Conservation (phyloP, 1,140 invertebrate species). For the Bombus sylvicola region DNA sequence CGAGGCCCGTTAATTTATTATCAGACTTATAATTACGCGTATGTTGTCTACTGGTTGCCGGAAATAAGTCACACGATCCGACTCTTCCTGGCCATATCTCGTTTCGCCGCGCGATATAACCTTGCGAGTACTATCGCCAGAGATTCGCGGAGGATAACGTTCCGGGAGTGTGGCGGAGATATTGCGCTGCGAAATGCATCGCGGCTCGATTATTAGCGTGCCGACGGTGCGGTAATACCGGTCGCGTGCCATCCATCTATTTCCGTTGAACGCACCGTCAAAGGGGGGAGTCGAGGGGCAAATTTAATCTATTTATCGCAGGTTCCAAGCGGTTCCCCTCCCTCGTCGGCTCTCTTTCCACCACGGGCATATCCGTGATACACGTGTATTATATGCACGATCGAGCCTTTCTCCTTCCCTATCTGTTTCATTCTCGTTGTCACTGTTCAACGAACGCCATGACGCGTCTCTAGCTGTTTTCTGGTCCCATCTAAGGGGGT, state of each 20-base stretch:
- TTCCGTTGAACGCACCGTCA: slow-evolving; percentile 72
- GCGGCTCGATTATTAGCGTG: slow-evolving; percentile 32
- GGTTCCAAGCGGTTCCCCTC: slow-evolving; percentile 10
- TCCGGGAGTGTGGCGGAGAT: neutral
- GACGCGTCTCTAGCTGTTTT: slow-evolving; percentile 7
- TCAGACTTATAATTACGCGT: slow-evolving; percentile 46
- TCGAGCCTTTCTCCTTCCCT: neutral
- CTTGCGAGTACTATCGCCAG: neutral
- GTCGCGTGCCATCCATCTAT: slow-evolving; percentile 76
- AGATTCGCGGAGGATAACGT: slow-evolving; percentile 26
- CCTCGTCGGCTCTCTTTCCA: neutral
- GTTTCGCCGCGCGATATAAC: neutral
- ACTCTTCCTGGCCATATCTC: neutral
- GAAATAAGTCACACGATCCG: slow-evolving; percentile 52
- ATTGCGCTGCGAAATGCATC: slow-evolving; percentile 15
- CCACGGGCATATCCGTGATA: slow-evolving; percentile 21
- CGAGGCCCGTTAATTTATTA: slow-evolving; percentile 20
- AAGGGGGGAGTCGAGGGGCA: slow-evolving; percentile 63
- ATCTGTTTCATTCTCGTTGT: neutral
- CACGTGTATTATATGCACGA: slow-evolving; percentile 5
- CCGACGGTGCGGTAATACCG: slow-evolving; percentile 37
- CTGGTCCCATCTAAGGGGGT: slow-evolving; percentile 44
- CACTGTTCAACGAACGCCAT: neutral
- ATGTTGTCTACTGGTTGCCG: slow-evolving; percentile 11
- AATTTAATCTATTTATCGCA: slow-evolving; percentile 77